These are phyloP conservation scores for Ctenochaetus hawaiiensis DNA, from an alignment of 2,797 vertebrate species.

Conservation along the genomic window DNA sequence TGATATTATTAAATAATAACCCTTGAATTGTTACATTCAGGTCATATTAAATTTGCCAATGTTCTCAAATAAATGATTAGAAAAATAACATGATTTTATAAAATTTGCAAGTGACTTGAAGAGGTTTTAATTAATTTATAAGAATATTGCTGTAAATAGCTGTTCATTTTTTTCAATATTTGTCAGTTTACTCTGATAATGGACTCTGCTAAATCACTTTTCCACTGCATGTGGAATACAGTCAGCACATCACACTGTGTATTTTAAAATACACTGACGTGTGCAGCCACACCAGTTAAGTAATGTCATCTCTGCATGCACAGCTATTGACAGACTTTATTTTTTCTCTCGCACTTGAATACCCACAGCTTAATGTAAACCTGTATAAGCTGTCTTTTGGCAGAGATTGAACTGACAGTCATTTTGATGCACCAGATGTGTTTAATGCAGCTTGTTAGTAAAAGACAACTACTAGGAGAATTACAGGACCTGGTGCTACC, in stretches of 20 bases:
- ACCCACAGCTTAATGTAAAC: constrained; percentile 17
- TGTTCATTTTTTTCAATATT: not conserved
- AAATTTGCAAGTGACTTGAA: not conserved
- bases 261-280: not conserved
- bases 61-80: not conserved
- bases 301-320: not conserved
- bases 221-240: not conserved
- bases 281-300: not conserved
- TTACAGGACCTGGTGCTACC: not conserved
- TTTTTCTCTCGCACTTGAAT: not conserved
- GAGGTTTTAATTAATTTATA: not conserved
- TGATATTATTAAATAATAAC: not conserved
- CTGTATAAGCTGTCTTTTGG: constrained; percentile 16
- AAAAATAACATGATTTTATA: not conserved
- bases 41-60: not conserved
- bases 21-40: not conserved
- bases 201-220: not conserved
- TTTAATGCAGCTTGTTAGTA: constrained; percentile 13
- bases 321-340: constrained; percentile 12
- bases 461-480: constrained; percentile 1
- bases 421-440: constrained; percentile 32
- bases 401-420: constrained; percentile 29
- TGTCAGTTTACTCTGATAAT: not conserved
- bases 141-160: not conserved
- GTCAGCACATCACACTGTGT: not conserved